Percentiles rank a stretch among this genome's conserved stretches.
These are phyloP conservation scores for Sesamia inferens DNA, from an alignment of 2,888 invertebrate genomes.

Conservation along the genomic window DNA sequence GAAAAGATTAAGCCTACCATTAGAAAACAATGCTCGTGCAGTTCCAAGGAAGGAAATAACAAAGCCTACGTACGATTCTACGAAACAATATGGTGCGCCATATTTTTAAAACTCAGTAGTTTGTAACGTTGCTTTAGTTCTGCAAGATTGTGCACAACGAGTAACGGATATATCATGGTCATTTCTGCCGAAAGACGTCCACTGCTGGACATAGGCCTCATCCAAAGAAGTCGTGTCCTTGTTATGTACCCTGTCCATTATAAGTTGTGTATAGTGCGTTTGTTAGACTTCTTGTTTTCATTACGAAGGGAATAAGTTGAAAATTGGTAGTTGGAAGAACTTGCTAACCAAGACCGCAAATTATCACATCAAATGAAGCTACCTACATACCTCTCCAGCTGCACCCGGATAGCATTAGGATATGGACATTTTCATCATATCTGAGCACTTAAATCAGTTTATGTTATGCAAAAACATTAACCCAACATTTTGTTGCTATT, in stretches of 20 bases:
- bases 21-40: slow-evolving; percentile 37
- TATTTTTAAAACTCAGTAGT: slow-evolving; percentile 3
- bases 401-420: not conserved
- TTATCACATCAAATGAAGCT: not conserved
- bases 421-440: not conserved
- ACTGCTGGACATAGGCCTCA: no score
- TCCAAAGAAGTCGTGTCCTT: no score
- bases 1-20: slow-evolving; percentile 43
- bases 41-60: slow-evolving; percentile 30
- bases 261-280: not conserved
- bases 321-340: not conserved
- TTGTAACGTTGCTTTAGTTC: not conserved
- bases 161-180: no score
- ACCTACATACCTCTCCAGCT: not conserved
- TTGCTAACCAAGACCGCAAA: not conserved
- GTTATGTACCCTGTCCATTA: no score
- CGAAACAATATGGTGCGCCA: slow-evolving; percentile 27
- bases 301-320: not conserved
- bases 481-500: not conserved
- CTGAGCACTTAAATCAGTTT: not conserved
- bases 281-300: not conserved
- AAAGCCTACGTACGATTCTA: no score
- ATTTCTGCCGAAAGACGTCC: no score
- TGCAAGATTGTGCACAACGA: not conserved
- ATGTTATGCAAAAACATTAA: not conserved